Evolutionary conservation across 2,888 invertebrate species (phyloP).

Genomic region (Nomada goodeniana): DNA sequence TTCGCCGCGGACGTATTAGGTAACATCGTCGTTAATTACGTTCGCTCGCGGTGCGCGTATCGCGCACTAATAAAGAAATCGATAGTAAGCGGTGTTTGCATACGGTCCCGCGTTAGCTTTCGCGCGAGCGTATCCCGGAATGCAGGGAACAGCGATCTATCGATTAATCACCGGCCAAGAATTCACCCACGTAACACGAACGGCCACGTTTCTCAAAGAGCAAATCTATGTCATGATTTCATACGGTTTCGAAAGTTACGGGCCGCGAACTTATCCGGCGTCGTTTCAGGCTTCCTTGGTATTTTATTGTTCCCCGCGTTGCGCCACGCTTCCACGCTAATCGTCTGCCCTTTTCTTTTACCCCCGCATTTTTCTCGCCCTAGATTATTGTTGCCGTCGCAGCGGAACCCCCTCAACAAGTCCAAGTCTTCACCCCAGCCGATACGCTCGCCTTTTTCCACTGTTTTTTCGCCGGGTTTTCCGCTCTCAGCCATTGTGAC

Average conservation of each 20-base stretch:
- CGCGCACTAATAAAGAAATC: slow-evolving; percentile 47
- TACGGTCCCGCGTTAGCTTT: slow-evolving; percentile 44
- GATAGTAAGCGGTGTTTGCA: slow-evolving; percentile 51
- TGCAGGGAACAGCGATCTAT: slow-evolving; percentile 48
- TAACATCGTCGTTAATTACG: neutral
- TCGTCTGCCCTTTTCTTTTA: slow-evolving; percentile 46
- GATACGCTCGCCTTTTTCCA: neutral
- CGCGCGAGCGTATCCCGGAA: slow-evolving; percentile 51
- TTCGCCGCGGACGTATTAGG: neutral
- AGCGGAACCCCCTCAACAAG: slow-evolving; percentile 63
- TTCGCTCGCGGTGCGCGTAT: neutral
- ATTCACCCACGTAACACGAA: slow-evolving; percentile 61
- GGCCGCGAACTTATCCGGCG: slow-evolving; percentile 54
- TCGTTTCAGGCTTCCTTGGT: slow-evolving; percentile 56
- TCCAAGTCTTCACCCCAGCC: slow-evolving; percentile 22
- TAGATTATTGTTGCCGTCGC: slow-evolving; percentile 59
- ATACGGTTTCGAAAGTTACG: slow-evolving; percentile 78
- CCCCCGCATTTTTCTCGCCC: slow-evolving; percentile 57
- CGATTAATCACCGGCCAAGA: slow-evolving; percentile 64
- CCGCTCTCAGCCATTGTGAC: neutral
- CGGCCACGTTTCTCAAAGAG: slow-evolving; percentile 46
- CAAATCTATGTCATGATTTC: slow-evolving; percentile 70
- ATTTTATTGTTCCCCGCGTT: slow-evolving; percentile 74
- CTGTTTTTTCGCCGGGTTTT: neutral
- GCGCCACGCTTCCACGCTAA: slow-evolving; percentile 14